Percentiles rank a stretch among this genome's conserved stretches.
phyloP scores from a whole-genome alignment of 1,140 invertebrate genomes.

The Kradibia gibbosae region DNA sequence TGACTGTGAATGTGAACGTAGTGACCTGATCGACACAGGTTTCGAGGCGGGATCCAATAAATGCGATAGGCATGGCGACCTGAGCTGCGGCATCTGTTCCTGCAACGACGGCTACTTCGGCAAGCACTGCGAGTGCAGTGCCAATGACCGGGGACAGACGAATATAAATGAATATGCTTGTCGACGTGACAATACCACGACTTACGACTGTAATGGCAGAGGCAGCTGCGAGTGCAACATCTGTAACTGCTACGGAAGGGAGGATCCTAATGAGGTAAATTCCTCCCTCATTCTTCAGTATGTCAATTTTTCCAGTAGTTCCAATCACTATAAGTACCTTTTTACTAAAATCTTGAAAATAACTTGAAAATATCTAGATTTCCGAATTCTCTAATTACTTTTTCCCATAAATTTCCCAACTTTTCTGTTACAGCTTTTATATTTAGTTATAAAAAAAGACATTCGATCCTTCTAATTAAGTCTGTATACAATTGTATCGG shows the following conservation, averaged over 20 bases:
- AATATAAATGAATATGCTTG: constrained; percentile 77
- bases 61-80: constrained; percentile 80
- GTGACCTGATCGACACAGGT: constrained; percentile 62
- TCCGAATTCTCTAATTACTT: too few species aligned
- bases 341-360: too few species aligned
- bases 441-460: too few species aligned
- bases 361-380: too few species aligned
- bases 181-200: constrained; percentile 80
- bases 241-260: constrained; percentile 79
- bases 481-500: too few species aligned
- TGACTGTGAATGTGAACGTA: constrained; percentile 88
- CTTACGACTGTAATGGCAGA: constrained; percentile 81
- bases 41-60: constrained; percentile 73
- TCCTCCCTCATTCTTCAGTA: neutral
- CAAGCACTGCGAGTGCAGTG: constrained; percentile 88
- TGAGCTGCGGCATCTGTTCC: constrained; percentile 91
- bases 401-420: too few species aligned
- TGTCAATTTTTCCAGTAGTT: too few species aligned
- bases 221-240: constrained; percentile 87
- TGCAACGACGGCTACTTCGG: constrained; percentile 87
- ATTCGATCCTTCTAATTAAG: too few species aligned
- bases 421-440: too few species aligned
- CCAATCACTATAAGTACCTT: too few species aligned
- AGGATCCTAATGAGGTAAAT: constrained; percentile 74
- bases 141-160: constrained; percentile 66